Percentiles rank a stretch among this genome's conserved stretches.
Conservation (phyloP, 2,113 vertebrate species). For the Himantopus leucocephalus region DNA sequence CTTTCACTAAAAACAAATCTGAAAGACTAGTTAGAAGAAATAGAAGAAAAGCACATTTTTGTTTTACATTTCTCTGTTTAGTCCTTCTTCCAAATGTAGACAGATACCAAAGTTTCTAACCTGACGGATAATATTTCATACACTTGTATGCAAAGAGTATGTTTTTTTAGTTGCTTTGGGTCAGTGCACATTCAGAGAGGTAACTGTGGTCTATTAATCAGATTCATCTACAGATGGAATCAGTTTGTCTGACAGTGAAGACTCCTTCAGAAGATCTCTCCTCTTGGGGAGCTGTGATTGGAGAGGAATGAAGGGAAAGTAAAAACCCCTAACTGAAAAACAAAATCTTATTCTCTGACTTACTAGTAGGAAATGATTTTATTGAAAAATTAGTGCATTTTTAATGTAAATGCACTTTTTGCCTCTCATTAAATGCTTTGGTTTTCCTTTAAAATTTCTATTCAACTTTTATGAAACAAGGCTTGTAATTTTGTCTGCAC, state of each 20-base stretch:
- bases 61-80: not conserved
- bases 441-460: not conserved
- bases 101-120: not conserved
- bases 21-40: not conserved
- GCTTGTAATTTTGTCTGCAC: not conserved
- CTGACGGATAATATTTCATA: not conserved
- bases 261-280: not conserved
- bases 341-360: not conserved
- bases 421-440: fast-evolving
- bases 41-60: not conserved
- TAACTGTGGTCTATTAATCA: not conserved
- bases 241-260: not conserved
- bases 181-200: not conserved
- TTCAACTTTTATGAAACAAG: not conserved
- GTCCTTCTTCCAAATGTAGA: not conserved
- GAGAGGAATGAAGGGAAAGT: not conserved
- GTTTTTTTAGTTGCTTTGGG: not conserved
- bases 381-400: not conserved
- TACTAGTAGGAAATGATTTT: not conserved
- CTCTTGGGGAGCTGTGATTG: not conserved
- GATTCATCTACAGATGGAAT: not conserved
- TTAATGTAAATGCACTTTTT: not conserved
- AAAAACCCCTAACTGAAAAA: not conserved
- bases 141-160: not conserved
- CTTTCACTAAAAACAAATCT: not conserved